A percentile compares a stretch with the other conserved stretches of the same genome.
These are phyloP conservation scores for Hemithea aestivaria DNA, from an alignment of 2,888 invertebrate species.

Conservation along the genomic window DNA sequence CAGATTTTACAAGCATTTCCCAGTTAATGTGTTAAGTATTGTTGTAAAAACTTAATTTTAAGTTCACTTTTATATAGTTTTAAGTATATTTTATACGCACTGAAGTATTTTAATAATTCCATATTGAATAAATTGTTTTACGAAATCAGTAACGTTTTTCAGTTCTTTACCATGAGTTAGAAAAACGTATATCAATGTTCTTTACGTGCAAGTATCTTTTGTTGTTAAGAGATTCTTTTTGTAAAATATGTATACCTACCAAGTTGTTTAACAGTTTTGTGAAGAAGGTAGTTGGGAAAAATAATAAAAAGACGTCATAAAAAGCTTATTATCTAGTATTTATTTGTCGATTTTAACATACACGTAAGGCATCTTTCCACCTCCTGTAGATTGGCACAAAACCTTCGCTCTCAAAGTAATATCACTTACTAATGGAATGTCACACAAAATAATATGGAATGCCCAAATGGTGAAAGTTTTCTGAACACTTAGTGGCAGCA, in stretches of 20 bases:
- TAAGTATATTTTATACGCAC: constrained; percentile 50
- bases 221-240: no score
- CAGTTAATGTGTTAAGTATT: no score
- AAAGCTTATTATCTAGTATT: constrained; percentile 74
- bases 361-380: constrained; percentile 73
- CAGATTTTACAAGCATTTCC: no score
- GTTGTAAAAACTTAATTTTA: constrained; percentile 25
- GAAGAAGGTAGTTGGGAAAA: not conserved
- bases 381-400: constrained; percentile 72
- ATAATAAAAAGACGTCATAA: constrained; percentile 49
- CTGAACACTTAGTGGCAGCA: constrained; percentile 1
- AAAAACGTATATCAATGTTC: no score
- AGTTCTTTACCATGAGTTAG: not conserved
- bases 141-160: constrained; percentile 27
- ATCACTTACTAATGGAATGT: constrained; percentile 72
- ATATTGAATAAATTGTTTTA: constrained; percentile 57
- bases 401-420: constrained; percentile 61
- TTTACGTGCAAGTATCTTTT: no score
- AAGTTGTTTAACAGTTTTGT: no score
- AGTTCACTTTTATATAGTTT: constrained; percentile 35
- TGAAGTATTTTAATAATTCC: constrained; percentile 49
- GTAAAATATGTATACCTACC: no score
- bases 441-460: constrained; percentile 55
- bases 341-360: constrained; percentile 78
- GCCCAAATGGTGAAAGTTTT: constrained; percentile 43